Evolutionary conservation across 2,888 invertebrate genomes (phyloP).

Genomic region (Emmelina monodactyla): DNA sequence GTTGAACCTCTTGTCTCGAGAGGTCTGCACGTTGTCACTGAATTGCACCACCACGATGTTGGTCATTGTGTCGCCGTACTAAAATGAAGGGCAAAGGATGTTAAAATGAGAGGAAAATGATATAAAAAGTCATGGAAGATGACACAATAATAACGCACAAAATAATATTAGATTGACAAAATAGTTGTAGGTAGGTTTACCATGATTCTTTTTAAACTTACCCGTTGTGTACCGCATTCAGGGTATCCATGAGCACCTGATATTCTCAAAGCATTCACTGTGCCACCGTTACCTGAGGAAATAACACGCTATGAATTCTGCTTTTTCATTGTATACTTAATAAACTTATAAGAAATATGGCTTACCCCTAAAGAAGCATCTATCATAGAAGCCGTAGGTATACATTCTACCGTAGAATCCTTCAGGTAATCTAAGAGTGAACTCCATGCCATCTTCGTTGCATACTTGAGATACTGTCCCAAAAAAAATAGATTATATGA

Average conservation of each 20-base stretch:
- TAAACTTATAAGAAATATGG: too few species aligned
- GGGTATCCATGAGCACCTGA: slow-evolving; percentile 93
- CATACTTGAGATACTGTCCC: slow-evolving; percentile 85
- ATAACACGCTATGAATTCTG: too few species aligned
- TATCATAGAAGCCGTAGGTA: slow-evolving; percentile 89
- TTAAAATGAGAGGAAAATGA: background rate
- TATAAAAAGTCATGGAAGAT: too few species aligned
- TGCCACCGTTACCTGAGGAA: slow-evolving; percentile 89
- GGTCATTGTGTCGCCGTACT: slow-evolving; percentile 93
- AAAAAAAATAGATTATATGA: slow-evolving; percentile 5
- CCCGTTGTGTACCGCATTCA: slow-evolving; percentile 89
- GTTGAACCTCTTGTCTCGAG: slow-evolving; percentile 89
- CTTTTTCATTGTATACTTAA: too few species aligned
- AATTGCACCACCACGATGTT: slow-evolving; percentile 94
- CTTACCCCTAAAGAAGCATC: slow-evolving; percentile 91
- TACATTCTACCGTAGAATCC: slow-evolving; percentile 91
- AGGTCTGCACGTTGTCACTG: slow-evolving; percentile 91
- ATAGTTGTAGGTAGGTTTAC: too few species aligned
- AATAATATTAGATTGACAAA: background rate
- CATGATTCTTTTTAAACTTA: slow-evolving; percentile 36
- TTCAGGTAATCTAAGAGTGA: slow-evolving; percentile 86
- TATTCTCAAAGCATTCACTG: slow-evolving; percentile 81
- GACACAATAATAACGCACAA: background rate
- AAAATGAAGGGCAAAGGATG: slow-evolving; percentile 20
- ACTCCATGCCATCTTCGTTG: slow-evolving; percentile 94